Base-by-base conservation (phyloP, 2,888 invertebrate genomes). In the Shargacucullia verbasci region DNA sequence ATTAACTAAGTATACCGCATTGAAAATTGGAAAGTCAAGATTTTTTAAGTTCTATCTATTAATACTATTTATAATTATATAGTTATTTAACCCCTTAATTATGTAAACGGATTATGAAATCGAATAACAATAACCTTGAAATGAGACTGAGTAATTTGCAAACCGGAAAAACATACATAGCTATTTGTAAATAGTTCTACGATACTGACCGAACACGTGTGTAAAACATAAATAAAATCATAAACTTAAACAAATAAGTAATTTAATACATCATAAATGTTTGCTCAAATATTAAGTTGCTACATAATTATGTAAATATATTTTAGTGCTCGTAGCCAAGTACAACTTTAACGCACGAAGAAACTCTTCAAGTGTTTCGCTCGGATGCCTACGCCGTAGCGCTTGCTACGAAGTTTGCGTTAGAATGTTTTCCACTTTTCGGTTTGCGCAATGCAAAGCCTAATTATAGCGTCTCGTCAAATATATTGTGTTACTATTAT, bases 321-420 rank as follows among this genome's bases (percentile, higher is more conserved):
- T 48, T 52, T 27, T 27, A 69, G 45, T 45, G 0, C 29, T 46
- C 40, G 54, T 61, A 70, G 59, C 52, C 15, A 35, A n/a, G n/a
- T n/a, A 49, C 37, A 58, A 53, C 27, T 53, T 64, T 29, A 20
- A 45, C 33, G 35, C 5, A 47, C 57, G 58, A 53, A 50, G 67
- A 66, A 72, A 71, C 53, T 54, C 38, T 44, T 57, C 48, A 52
- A 66, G 44, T 44, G 65, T 43, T 49, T 41, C 47, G 41, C 29
- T 44, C 31, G 25, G 40, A 65, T 60, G 73, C 60, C 78, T 80
- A 75, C 71, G 75, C 47, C 81, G 82, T 82, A 82, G 82, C 79
- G 59, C 63, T 58, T 72, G 79, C 82, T 82, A 82, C 83, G 78
- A 67, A 46, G 50, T 39, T 31, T 35, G 50, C 34, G 57, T 49